Conservation (phyloP, 1,140 invertebrate genomes). For the Leptinotarsa texana region DNA sequence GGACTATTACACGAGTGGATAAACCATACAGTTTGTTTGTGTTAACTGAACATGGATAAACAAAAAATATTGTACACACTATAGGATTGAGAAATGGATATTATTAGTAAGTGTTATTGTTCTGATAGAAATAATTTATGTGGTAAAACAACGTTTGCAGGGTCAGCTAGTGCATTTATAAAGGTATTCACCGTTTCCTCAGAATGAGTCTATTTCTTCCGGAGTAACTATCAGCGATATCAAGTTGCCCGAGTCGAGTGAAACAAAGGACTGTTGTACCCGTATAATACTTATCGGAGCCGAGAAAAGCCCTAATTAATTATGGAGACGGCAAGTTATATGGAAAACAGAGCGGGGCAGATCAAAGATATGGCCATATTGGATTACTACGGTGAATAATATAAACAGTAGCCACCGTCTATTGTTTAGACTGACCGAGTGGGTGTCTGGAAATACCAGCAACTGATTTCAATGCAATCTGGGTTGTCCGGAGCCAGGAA, state of each 20-base stretch:
- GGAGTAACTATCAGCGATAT: slow-evolving; percentile 6
- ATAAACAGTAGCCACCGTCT: slow-evolving; percentile 23
- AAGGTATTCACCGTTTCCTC: neutral
- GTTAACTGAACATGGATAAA: too few relatives aligned
- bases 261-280: slow-evolving; percentile 29
- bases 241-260: slow-evolving; percentile 15
- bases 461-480: slow-evolving; percentile 5
- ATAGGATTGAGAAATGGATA: too few relatives aligned
- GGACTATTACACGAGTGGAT: too few relatives aligned
- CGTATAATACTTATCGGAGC: slow-evolving; percentile 27
- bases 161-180: too few relatives aligned
- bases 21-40: too few relatives aligned
- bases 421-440: slow-evolving; percentile 29
- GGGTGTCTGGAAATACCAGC: slow-evolving; percentile 12
- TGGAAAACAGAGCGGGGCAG: slow-evolving; percentile 29
- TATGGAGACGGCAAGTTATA: slow-evolving; percentile 33
- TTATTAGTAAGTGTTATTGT: too few relatives aligned
- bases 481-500: neutral
- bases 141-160: too few relatives aligned
- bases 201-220: neutral
- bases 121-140: too few relatives aligned
- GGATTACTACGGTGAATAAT: slow-evolving; percentile 32
- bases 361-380: slow-evolving; percentile 34
- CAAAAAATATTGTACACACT: too few relatives aligned
- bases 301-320: slow-evolving; percentile 32